These are phyloP conservation scores for Tetragnatha versicolor DNA, from an alignment of 1,140 invertebrate genomes.

Conservation along the genomic window DNA sequence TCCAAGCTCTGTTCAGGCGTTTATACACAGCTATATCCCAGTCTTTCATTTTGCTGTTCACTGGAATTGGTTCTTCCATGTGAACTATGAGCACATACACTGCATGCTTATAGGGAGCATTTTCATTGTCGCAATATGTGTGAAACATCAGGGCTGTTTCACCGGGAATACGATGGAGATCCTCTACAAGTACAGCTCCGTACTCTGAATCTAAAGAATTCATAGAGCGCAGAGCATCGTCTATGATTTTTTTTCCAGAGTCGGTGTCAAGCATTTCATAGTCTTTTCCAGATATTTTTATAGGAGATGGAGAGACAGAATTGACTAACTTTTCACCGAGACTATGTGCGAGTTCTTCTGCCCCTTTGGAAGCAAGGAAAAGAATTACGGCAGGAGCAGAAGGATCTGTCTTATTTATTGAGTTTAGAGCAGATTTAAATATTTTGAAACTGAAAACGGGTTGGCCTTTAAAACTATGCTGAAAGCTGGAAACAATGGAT, in stretches of 20 bases:
- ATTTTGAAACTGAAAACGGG: too few species aligned
- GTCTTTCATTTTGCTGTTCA: too few species aligned
- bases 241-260: conserved; percentile 2
- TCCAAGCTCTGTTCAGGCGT: conserved; percentile 3
- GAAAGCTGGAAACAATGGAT: too few species aligned
- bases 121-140: conserved; percentile 32
- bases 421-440: too few species aligned
- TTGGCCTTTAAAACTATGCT: too few species aligned
- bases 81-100: conserved; percentile 4
- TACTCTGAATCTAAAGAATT: neutral
- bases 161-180: neutral
- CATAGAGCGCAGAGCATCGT: neutral
- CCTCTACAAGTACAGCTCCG: neutral
- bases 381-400: conserved; percentile 22
- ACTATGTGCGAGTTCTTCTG: neutral
- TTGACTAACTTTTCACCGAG: neutral
- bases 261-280: neutral
- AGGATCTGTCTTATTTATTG: neutral
- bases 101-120: conserved; percentile 27
- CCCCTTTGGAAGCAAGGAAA: neutral
- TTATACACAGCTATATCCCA: neutral
- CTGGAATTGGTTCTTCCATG: neutral
- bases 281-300: neutral
- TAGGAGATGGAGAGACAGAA: neutral
- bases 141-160: conserved; percentile 28